Evolutionary conservation across 2,797 vertebrate species (phyloP), one percentile per base, ranked within the genome.

Genomic region (Taenioides sp.): DNA sequence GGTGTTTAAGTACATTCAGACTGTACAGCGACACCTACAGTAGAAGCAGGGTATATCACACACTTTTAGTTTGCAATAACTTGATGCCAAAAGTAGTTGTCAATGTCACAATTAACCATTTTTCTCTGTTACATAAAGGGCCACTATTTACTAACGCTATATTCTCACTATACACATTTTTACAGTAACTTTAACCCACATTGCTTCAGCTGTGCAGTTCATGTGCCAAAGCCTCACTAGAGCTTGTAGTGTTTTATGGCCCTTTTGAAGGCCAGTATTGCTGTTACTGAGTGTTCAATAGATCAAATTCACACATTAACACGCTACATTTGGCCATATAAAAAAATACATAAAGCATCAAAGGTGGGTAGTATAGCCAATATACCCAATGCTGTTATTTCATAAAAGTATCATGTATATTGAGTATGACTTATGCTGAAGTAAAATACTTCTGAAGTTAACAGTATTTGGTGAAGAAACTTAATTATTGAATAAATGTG

Each of bases 181-280:
- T 71, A 71, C 76, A 74, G 76, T 62, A 70, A 76, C 34, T 66
- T 69, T 71, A 67, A 55, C 40, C 66, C 68, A 60, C 69, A 69
- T 79, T 25, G 18, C 65, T 79, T 73, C 74, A 71, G 67, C 79
- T 79, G 75, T 86, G 80, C 84, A 72, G 80, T 83, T 60, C 80
- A 89, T 71, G 90, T 92, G 92, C 92, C 92, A 93, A 91, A 88
- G 77, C 63, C 60, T 31, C 64, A 50, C 64, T 67, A 37, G 73
- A 79, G 77, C 75, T 78, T n/a, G 54, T 57, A 62, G 43, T 76
- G 34, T 63, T 68, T 82, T 57, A 75, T 80, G 77, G 77, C 86
- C 76, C 60, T 72, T 69, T 72, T 83, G 40, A 82, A 83, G 79
- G 74, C 83, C 84, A 77, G 85, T 85, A 80, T 84, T 79, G 75